Evolutionary conservation across 2,797 vertebrate genomes (phyloP).

Genomic region (Bryconaethiops microstoma): DNA sequence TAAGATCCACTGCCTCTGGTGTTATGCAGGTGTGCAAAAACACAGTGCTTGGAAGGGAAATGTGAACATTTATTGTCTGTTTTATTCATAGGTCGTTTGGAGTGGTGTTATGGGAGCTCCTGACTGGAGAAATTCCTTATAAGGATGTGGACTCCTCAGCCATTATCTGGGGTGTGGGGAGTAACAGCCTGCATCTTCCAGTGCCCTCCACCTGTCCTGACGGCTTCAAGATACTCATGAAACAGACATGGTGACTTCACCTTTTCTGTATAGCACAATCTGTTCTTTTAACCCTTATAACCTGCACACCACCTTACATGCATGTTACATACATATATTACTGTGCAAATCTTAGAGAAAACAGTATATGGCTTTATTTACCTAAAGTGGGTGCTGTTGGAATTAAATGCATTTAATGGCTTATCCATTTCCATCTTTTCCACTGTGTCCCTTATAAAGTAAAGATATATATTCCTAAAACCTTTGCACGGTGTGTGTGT

Average conservation of each 20-base stretch:
- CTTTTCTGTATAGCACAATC: not conserved
- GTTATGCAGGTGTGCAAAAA: not conserved
- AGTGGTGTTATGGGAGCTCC: constrained; percentile 97
- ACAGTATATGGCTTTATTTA: too few species aligned
- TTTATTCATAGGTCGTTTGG: constrained; percentile 90
- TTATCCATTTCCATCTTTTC: too few species aligned
- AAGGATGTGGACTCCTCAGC: constrained; percentile 98
- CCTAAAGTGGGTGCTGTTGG: too few species aligned
- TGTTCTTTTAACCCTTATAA: not conserved
- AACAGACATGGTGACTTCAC: constrained; percentile 90
- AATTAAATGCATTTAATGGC: too few species aligned
- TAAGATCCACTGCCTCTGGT: not conserved
- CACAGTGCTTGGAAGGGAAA: not conserved
- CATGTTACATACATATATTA: not conserved
- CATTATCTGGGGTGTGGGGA: constrained; percentile 99
- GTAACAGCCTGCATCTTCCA: constrained; percentile 97
- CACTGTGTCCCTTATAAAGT: too few species aligned
- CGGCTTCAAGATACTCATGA: constrained; percentile 99
- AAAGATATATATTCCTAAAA: too few species aligned
- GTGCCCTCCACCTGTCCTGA: constrained; percentile 98
- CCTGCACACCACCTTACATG: too few species aligned
- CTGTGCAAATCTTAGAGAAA: too few species aligned
- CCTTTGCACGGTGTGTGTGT: too few species aligned
- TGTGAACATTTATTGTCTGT: not conserved
- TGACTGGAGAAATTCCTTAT: constrained; percentile 97